These are phyloP conservation scores for Falco rusticolus DNA, from an alignment of 2,797 vertebrate genomes.

Conservation along the genomic window DNA sequence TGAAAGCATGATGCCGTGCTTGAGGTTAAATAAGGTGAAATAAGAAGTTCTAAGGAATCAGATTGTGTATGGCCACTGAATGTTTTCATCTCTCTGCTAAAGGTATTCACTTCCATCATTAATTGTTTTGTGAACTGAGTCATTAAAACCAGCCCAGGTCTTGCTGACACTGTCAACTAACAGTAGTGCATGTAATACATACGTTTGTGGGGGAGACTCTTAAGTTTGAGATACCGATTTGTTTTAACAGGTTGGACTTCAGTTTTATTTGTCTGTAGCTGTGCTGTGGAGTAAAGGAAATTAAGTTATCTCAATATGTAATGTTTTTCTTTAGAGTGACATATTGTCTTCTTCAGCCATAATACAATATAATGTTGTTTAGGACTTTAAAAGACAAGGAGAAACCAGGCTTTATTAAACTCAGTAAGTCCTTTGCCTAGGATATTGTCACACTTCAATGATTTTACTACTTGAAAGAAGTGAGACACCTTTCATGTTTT, in stretches of 20 bases:
- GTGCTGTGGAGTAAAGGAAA: not conserved
- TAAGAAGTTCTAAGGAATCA: not conserved
- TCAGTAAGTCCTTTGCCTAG: not conserved
- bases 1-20: not conserved
- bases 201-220: not conserved
- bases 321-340: not conserved
- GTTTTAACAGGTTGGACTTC: not conserved
- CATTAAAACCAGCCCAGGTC: not conserved
- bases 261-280: not conserved
- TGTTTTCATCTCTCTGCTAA: not conserved
- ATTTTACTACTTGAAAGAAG: not conserved
- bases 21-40: slow-evolving; percentile 22
- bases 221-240: not conserved
- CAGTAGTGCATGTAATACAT: not conserved
- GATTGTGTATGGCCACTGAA: not conserved
- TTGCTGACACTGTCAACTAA: not conserved
- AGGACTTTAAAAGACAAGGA: not conserved
- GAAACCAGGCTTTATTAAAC: not conserved
- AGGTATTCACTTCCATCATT: not conserved
- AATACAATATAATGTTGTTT: not conserved
- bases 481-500: not conserved
- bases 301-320: not conserved
- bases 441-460: not conserved
- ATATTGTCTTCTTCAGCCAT: not conserved
- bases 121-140: not conserved